Base-by-base conservation (phyloP, 2,888 invertebrate genomes). In the Tanypteryx hageni region DNA sequence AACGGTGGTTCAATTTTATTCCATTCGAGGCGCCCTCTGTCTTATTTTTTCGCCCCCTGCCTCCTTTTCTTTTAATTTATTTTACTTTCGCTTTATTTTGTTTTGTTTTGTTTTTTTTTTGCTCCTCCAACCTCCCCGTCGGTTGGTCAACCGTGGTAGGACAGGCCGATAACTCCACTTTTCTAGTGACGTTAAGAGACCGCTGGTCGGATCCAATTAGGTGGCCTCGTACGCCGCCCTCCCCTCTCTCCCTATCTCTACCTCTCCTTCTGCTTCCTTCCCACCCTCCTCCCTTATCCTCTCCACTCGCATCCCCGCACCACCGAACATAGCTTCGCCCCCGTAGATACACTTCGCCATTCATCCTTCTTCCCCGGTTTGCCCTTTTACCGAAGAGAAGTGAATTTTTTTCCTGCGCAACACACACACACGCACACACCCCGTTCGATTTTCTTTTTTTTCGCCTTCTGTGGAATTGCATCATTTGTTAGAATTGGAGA, bases 401-500 rank as follows among this genome's bases (percentile, higher is more conserved):
- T 64, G 11, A 31, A 10, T n/a, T 89, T 64, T 64, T 18, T 18
- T 16, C 64, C 18, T 61, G 18, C 86, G 31, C 14, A 57, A 57
- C 18, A 18, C 18, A 44, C 10, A 44, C 57, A 16, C 57, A 57
- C n/a, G 44, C 57, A n/a, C 83, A 57, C 83, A 57, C 56, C 31
- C 61, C 86, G 86, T 59, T 64, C 61, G 89, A 44, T 83, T 64
- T 61, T 89, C 44, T 22, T 27, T 59, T 89, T 89, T 89, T 89
- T 86, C 44, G 14, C 18, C 59, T 16, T 31, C 89, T 9, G 44
- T n/a, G 89, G 68, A 89, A 89, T 89, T 64, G 89, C 89, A 89
- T 89, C 64, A 89, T 89, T 89, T 89, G 89, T 89, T 89, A 89
- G 89, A 44, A 76, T 76, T 64, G 89, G 89, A 89, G 89, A 89